Evolutionary conservation across 2,113 vertebrate species (phyloP), one percentile per base, ranked within the genome.

Genomic region (Nothoprocta perdicaria): DNA sequence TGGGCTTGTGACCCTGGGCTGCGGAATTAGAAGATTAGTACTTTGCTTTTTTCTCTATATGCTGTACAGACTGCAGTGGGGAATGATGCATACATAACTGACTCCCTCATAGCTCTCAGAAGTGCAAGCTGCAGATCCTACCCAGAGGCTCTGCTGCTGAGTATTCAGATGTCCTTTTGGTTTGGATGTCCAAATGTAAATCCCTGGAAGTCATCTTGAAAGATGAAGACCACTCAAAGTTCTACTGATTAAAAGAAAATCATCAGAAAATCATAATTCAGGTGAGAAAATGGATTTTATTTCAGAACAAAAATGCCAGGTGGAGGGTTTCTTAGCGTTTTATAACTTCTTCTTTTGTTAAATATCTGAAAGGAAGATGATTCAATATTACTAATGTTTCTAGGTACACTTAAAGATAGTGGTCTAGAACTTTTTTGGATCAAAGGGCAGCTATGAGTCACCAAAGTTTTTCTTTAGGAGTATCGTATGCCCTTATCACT

Each of bases 181-280:
- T 58, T 71, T 86, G 67, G 14, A 65, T 58, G 45, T 29, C 35
- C 69, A 62, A 21, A 72, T 53, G 84, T 79, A 79, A 86, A 90
- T 55, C 79, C 9, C 21, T 33, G 35, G 5, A 35, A 46, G 16
- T 38, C 43, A 17, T 85, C 91, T 87, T 83, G 43, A 71, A 74
- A 71, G 12, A 9, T 45, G 16, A 61, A 71, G 38, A 86, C 7
- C 8, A 35, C 26, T 33, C 45, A 31, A 66, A 80, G 29, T 50
- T 78, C 61, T 3, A 1, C 33, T 80, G 6, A 29, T 91, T 74
- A 55, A 35, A 57, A 48, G 14, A 33, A 83, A 60, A 48, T 48
- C 12, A 11, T 76, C 26, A 41, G 45, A 80, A 91, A 89, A 62
- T 66, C 21, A 18, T 60, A 7, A 7, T 84, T 12, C 66, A 57